These are phyloP conservation scores for Nipponia nippon DNA, from an alignment of 2,113 vertebrate genomes.

Conservation along the genomic window DNA sequence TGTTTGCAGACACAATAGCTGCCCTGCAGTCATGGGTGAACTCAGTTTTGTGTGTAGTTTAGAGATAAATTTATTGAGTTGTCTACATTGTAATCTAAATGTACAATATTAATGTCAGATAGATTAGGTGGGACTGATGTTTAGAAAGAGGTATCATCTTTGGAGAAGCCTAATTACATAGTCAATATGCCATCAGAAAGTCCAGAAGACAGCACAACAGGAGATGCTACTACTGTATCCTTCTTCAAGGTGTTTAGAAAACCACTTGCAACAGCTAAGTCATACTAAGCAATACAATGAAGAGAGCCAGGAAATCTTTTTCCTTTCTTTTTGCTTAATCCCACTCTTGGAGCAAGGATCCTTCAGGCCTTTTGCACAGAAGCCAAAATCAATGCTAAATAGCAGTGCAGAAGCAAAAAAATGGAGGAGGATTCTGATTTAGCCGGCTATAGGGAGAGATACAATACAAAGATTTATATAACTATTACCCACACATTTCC, in stretches of 20 bases:
- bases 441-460: neutral
- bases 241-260: neutral
- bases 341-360: neutral
- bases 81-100: neutral
- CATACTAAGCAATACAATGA: neutral
- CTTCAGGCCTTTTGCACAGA: neutral
- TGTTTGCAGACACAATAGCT: neutral
- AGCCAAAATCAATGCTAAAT: neutral
- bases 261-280: neutral
- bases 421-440: neutral
- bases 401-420: neutral
- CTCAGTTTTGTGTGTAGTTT: neutral
- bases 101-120: neutral
- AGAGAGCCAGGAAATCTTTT: neutral
- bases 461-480: neutral
- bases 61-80: neutral
- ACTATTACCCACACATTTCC: neutral
- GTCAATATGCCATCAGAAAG: neutral
- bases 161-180: neutral
- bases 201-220: neutral
- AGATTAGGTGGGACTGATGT: neutral
- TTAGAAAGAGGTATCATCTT: neutral
- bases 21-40: neutral
- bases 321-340: neutral
- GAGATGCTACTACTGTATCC: neutral